Percentiles rank a stretch among this genome's conserved stretches.
These are phyloP conservation scores for Parazoanthus atlanticus DNA, from an alignment of 92 coral and sea anemone species.

Conservation along the genomic window DNA sequence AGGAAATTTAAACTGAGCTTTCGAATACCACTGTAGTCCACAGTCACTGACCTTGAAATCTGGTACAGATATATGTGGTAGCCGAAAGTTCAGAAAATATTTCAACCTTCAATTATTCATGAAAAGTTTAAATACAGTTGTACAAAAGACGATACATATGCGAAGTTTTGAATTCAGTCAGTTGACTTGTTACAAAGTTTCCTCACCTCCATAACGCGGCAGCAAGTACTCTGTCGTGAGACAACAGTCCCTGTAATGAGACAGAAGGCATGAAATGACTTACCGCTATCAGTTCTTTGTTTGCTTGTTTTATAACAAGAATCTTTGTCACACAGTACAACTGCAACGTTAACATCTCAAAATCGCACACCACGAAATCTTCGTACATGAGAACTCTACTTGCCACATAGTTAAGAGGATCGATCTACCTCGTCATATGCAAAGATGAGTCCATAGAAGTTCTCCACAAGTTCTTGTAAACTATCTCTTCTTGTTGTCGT, in stretches of 20 bases:
- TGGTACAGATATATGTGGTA: too few relatives aligned
- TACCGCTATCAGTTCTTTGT: background rate
- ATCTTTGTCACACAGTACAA: background rate
- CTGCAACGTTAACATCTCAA: too few relatives aligned
- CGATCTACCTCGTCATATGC: constrained; percentile 90
- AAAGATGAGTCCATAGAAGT: constrained; percentile 91
- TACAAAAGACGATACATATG: too few relatives aligned
- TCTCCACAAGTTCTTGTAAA: constrained; percentile 75
- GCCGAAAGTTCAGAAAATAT: too few relatives aligned
- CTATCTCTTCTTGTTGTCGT: constrained; percentile 71
- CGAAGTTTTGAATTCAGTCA: background rate
- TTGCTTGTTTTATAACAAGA: background rate
- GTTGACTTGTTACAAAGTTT: background rate
- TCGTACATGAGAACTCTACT: background rate
- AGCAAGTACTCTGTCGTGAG: constrained; percentile 92
- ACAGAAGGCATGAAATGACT: background rate
- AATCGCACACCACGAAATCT: too few relatives aligned
- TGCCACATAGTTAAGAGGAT: background rate
- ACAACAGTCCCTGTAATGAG: constrained; percentile 74
- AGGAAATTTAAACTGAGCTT: too few relatives aligned
- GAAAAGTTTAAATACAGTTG: too few relatives aligned
- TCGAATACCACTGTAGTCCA: too few relatives aligned
- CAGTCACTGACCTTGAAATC: too few relatives aligned
- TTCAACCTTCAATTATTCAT: too few relatives aligned
- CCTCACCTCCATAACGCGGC: constrained; percentile 95